Evolutionary conservation across 2,797 vertebrate genomes (phyloP), one percentile per base, ranked within the genome.

Genomic region (Pseudochaenichthys georgianus): DNA sequence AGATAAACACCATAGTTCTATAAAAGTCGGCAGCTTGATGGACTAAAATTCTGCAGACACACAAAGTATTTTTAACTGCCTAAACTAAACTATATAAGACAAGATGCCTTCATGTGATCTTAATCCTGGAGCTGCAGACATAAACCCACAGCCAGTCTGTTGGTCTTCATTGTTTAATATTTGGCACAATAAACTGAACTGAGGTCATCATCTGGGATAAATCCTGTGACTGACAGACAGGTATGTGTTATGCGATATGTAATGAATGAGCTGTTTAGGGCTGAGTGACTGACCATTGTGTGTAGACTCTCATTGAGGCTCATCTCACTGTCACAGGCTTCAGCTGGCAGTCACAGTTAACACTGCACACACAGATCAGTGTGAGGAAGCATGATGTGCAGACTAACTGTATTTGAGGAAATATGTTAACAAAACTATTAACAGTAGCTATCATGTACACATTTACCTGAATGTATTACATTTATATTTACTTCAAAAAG

Each of bases 61-160:
- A 15, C 6, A 11, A 15, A 78, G 19, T 42, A 21, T 13, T 58
- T 57, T 4, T 12, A 47, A 19, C 45, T 31, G 47, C 31, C 19
- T 45, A 16, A 78, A 5, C 50, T 64, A 52, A 83, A 75, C 70
- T 41, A 55, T 42, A 61, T 45, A 11, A 43, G 66, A 61, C 51
- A 82, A 65, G 65, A 70, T 73, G 76, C 47, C 67, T 80, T 53
- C 52, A 8, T 41, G 5, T 79, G 83, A 82, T 78, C 71, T 78
- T 71, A 82, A 85, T 81, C 69, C 79, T 70, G 47, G 70, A 75
- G 77, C 74, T 48, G 53, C 23, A 21, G 41, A 42, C 58, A 43
- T 41, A 2, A 7, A 41, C 28, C 28, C 28, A 28, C 31, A 47
- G 64, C 81, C 76, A 67, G 34, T 31, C 34, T 10, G 38, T 38